phyloP scores from a whole-genome alignment of 2,797 vertebrate genomes.

The Malurus leucopterus region DNA sequence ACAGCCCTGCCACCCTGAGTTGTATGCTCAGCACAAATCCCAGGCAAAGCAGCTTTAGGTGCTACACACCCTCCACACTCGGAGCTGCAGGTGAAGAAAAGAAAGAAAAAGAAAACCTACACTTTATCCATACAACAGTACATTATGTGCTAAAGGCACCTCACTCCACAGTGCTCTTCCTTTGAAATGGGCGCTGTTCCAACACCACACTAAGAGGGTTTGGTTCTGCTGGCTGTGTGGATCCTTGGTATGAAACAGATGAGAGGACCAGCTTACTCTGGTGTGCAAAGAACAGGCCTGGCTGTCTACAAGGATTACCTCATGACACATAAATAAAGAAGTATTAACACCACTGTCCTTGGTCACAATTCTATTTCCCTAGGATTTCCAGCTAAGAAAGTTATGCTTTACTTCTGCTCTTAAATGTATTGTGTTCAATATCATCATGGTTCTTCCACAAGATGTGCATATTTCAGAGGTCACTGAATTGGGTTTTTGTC shows the following conservation, averaged over 20 bases:
- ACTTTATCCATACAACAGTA: neutral
- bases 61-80: neutral
- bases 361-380: neutral
- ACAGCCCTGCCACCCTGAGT: neutral
- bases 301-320: neutral
- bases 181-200: neutral
- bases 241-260: neutral
- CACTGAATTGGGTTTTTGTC: neutral
- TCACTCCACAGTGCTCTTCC: neutral
- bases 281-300: neutral
- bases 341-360: neutral
- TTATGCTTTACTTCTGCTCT: neutral
- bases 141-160: neutral
- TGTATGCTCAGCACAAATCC: conserved; percentile 10
- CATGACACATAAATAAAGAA: neutral
- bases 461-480: neutral
- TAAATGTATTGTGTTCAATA: neutral
- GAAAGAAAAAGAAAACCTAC: neutral
- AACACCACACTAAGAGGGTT: neutral
- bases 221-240: neutral
- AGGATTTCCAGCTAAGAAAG: neutral
- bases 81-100: neutral
- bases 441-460: neutral
- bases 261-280: neutral
- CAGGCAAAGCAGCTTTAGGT: neutral